Conservation (phyloP, 2,113 vertebrate genomes). For the Forbesichthys papilliferus region DNA sequence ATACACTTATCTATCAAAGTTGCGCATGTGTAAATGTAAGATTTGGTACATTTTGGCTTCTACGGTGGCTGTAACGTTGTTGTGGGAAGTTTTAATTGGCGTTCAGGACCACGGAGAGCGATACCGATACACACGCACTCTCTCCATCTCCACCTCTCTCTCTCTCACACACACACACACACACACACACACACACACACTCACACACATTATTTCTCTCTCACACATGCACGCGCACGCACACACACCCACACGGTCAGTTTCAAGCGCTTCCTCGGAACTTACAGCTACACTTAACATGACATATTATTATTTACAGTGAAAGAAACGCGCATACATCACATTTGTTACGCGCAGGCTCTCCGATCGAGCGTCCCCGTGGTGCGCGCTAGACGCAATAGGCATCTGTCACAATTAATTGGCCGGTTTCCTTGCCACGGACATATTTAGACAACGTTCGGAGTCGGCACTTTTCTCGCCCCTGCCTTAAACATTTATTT, state of each 20-base stretch:
- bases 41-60: not conserved
- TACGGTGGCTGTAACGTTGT: not conserved
- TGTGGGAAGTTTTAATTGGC: not conserved
- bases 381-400: constrained; percentile 14
- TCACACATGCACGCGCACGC: not conserved
- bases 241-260: not conserved
- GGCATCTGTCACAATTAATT: constrained; percentile 71
- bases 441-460: constrained; percentile 37
- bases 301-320: not conserved
- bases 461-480: constrained; percentile 21
- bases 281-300: constrained; percentile 10
- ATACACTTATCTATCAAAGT: too few relatives aligned
- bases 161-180: not conserved
- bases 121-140: constrained; percentile 3
- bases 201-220: too few relatives aligned
- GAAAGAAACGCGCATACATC: not conserved
- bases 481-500: constrained; percentile 1
- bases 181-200: not conserved
- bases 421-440: constrained; percentile 22
- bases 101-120: constrained; percentile 67
- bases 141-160: too few relatives aligned
- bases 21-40: too few relatives aligned
- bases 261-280: constrained; percentile 8
- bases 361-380: too few relatives aligned
- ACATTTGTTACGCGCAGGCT: not conserved